These are phyloP conservation scores for Dinoponera quadriceps DNA, from an alignment of 1,140 invertebrate species.

Conservation along the genomic window DNA sequence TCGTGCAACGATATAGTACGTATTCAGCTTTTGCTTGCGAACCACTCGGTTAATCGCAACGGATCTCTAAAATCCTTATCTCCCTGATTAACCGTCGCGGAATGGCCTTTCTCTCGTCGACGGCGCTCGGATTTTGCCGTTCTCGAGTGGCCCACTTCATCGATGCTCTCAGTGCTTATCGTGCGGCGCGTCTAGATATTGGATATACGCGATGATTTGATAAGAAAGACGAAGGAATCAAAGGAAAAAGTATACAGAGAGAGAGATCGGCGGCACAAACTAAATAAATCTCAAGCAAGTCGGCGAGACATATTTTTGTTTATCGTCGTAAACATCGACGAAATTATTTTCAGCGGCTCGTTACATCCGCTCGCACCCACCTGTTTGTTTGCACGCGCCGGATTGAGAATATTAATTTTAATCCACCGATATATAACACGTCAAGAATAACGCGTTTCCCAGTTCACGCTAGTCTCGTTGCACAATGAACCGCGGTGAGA, in stretches of 20 bases:
- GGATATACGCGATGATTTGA: neutral
- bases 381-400: neutral
- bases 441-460: neutral
- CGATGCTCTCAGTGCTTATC: slow-evolving; percentile 24
- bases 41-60: slow-evolving; percentile 24
- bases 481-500: neutral
- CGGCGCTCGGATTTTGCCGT: slow-evolving; percentile 10
- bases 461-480: neutral
- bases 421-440: slow-evolving; percentile 3
- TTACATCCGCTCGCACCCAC: neutral
- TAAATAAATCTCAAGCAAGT: neutral
- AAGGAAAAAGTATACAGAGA: neutral
- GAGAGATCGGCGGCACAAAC: neutral
- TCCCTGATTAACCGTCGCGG: neutral
- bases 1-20: neutral
- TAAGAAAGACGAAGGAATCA: neutral
- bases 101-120: neutral
- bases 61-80: slow-evolving; percentile 19
- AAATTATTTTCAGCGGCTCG: slow-evolving; percentile 18
- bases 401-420: slow-evolving; percentile 14
- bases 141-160: slow-evolving; percentile 36
- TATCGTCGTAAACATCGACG: neutral
- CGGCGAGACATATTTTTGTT: slow-evolving; percentile 10
- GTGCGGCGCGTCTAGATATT: slow-evolving; percentile 13
- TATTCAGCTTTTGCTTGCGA: neutral